These are phyloP conservation scores for Alouatta palliata DNA, from an alignment of 2,113 vertebrate genomes.

Conservation along the genomic window DNA sequence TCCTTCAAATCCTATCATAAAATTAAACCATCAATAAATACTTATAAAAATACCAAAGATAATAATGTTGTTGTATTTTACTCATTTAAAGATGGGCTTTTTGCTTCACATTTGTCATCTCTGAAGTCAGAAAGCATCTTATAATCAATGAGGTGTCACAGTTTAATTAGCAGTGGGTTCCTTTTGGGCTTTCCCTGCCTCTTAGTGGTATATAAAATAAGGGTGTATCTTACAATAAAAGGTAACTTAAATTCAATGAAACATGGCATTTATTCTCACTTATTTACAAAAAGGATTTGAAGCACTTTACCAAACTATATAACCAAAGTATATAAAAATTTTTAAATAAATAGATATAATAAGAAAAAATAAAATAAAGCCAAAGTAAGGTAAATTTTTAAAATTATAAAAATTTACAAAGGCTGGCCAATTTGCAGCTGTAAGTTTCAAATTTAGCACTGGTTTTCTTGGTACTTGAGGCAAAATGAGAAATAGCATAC, in stretches of 20 bases:
- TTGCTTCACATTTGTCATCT: neutral
- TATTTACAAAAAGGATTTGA: neutral
- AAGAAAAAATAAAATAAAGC: constrained; percentile 3
- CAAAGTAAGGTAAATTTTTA: neutral
- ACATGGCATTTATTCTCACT: neutral
- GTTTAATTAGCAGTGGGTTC: neutral
- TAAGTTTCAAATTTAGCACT: neutral
- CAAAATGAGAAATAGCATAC: neutral
- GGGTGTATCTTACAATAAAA: neutral
- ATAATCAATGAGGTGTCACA: neutral
- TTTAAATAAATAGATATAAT: neutral
- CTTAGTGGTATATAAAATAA: neutral
- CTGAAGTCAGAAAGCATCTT: neutral
- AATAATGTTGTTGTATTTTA: neutral
- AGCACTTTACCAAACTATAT: neutral
- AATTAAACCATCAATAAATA: neutral
- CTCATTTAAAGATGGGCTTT: neutral
- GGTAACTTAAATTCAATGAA: neutral
- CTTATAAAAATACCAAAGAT: neutral
- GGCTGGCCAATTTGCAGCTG: neutral
- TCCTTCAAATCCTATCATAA: neutral
- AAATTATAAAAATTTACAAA: neutral
- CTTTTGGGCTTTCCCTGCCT: neutral
- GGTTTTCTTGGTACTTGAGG: neutral
- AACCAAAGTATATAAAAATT: neutral